phyloP scores from a whole-genome alignment of 2,888 invertebrate species.

The Xestia ashworthii region DNA sequence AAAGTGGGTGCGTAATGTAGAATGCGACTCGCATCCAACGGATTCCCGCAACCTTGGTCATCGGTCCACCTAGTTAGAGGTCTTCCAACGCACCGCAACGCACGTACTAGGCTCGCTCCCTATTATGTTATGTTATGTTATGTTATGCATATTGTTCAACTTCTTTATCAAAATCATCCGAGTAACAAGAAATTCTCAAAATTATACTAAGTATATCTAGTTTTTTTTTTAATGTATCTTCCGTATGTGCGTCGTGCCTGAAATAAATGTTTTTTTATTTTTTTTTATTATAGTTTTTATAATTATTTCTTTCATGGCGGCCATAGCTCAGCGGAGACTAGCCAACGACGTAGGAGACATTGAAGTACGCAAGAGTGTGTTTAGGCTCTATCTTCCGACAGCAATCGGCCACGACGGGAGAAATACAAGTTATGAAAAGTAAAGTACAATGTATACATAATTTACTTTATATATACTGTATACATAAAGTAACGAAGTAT shows the following conservation, averaged over 20 bases:
- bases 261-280: no score
- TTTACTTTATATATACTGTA: not conserved
- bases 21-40: no score
- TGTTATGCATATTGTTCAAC: not conserved
- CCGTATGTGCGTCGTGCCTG: no score
- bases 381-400: not conserved
- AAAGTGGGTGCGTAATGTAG: no score
- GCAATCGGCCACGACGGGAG: not conserved
- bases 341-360: not conserved
- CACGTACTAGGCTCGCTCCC: not conserved
- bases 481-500: not conserved
- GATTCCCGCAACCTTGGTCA: no score
- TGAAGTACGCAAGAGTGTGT: not conserved
- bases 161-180: not conserved
- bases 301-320: not conserved
- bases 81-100: no score
- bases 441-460: no score
- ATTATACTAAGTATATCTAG: no score
- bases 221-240: no score
- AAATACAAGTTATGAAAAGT: not conserved
- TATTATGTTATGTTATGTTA: not conserved
- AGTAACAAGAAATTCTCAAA: not conserved
- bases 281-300: no score
- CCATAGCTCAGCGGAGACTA: not conserved
- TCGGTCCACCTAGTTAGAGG: no score